Percentiles rank a stretch among this genome's conserved stretches.
phyloP scores from a whole-genome alignment of 2,113 vertebrate species.

The Aptenodytes patagonicus region DNA sequence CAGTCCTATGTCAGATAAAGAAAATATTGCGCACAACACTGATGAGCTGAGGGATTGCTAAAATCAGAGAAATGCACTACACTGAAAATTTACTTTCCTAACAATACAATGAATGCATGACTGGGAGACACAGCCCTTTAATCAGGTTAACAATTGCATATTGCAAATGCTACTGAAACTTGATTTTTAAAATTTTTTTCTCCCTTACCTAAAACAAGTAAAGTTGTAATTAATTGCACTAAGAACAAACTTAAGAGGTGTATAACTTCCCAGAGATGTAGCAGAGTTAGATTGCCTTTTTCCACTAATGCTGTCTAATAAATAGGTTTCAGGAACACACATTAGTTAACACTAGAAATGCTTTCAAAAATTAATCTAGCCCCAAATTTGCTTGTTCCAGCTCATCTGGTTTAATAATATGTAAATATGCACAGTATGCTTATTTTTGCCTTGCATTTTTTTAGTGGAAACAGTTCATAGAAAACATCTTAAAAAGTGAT shows the following conservation, averaged over 20 bases:
- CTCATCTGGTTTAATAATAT: slow-evolving; percentile 10
- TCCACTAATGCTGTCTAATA: neutral
- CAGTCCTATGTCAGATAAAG: neutral
- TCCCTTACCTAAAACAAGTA: neutral
- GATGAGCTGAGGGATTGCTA: neutral
- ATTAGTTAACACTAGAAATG: slow-evolving; percentile 31
- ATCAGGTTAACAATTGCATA: neutral
- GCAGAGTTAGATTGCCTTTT: neutral
- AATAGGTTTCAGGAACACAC: neutral
- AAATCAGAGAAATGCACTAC: neutral
- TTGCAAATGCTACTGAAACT: neutral
- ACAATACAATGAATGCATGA: neutral
- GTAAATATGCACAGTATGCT: neutral
- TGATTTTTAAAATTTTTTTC: neutral
- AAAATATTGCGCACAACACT: neutral
- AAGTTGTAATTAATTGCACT: neutral
- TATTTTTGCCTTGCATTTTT: neutral
- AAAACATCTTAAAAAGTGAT: neutral
- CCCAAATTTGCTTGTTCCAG: slow-evolving; percentile 26
- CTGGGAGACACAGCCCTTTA: neutral
- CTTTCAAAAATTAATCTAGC: slow-evolving; percentile 49
- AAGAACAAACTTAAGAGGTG: neutral
- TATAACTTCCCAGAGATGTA: neutral
- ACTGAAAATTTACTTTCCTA: neutral
- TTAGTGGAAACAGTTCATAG: neutral